Base-by-base conservation (phyloP, 2,113 vertebrate species). In the Hiodon tergisus region DNA sequence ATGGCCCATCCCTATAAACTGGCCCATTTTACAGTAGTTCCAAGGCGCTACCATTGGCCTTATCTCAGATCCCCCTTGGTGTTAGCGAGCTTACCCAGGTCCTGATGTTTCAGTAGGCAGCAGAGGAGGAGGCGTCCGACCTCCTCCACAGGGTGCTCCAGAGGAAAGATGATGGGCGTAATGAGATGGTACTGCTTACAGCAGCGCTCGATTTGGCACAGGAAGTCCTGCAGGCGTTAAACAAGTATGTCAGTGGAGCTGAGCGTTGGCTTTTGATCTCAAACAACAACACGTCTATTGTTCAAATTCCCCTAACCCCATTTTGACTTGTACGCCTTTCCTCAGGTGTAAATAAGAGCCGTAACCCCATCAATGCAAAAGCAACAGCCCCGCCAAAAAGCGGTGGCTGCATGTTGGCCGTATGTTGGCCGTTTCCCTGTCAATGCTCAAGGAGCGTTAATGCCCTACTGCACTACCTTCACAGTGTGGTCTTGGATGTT, bases 151-250 rank as follows among this genome's bases (percentile, higher is more conserved):
- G 97, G 97, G 82, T 99, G 97, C 67, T 99, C 97, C 0, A 90
- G 94, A 62, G 97, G 97, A 83, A 99, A 98, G 1, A 92, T 95
- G 83, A 99, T 98, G 0, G 97, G 97, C 0, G 95, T 96, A 69
- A 96, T 98, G 84, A 98, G 89, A 79, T 98, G 96, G 84, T 95
- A 96, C 84, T 99, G 97, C 82, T 96, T 94, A 88, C 96, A 98
- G 74, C 94, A 98, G 73, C 95, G 91, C 83, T 99, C 97, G 76
- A 98, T 96, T 85, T 98, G 97, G 91, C 97, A 99, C 68, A 99
- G 77, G 77, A 99, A 99, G 78, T 99, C 97, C 97, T 99, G 71
- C 14, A 74, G 80, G 84, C 13, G 77, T 62, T 48, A 10, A 50
- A 51, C 7, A 48, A 10, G 58, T 31, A 31, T 2, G 31, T 31